Evolutionary conservation across 2,113 vertebrate species (phyloP).

Genomic region (Raja brachyura): DNA sequence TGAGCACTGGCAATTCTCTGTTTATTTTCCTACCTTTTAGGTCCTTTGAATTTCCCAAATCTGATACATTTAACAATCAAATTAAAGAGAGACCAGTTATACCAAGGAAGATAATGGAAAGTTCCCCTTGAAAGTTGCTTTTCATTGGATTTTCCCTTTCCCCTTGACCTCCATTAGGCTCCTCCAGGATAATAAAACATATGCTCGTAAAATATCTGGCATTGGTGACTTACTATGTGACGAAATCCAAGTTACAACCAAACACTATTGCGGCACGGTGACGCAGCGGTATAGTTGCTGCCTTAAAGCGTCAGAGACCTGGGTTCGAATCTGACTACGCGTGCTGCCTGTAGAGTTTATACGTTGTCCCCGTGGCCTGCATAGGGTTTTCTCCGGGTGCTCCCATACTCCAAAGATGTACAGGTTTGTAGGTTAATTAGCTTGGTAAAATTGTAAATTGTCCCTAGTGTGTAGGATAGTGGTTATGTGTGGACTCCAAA

Average conservation of each 20-base stretch:
- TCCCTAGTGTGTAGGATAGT: too few relatives aligned
- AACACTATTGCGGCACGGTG: not conserved
- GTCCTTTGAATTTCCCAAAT: not conserved
- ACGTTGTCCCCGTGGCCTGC: too few relatives aligned
- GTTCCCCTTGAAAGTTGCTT: not conserved
- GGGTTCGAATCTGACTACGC: too few relatives aligned
- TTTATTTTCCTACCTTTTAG: not conserved
- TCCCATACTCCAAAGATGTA: too few relatives aligned
- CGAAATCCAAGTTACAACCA: not conserved
- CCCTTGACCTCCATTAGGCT: not conserved
- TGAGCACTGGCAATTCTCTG: not conserved
- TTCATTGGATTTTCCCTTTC: not conserved
- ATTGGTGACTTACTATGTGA: not conserved
- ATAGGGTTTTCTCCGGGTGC: too few relatives aligned
- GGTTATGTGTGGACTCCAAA: too few relatives aligned
- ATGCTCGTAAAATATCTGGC: not conserved
- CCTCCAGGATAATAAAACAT: not conserved
- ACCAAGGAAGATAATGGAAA: not conserved
- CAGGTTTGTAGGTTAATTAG: too few relatives aligned
- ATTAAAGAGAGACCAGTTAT: not conserved
- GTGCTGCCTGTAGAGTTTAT: too few relatives aligned
- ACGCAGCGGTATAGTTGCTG: too few relatives aligned
- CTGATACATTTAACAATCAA: not conserved
- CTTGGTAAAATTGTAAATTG: too few relatives aligned
- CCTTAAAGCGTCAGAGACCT: too few relatives aligned